A percentile compares a stretch with the other conserved stretches of the same genome.
phyloP scores from a whole-genome alignment of 2,888 invertebrate genomes.

The Aleiodes testaceus region DNA sequence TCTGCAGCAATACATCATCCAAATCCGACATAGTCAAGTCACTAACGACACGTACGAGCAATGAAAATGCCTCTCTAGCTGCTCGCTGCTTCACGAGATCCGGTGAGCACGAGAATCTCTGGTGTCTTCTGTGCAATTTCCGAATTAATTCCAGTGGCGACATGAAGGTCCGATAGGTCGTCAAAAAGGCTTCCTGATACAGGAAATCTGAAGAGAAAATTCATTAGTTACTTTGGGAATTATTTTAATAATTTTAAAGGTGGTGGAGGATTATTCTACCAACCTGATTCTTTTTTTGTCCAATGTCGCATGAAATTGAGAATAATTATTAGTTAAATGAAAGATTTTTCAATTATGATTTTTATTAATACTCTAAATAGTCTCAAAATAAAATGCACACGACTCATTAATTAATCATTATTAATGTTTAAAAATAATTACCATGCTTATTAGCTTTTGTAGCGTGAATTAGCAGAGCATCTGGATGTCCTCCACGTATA shows the following conservation, averaged over 20 bases:
- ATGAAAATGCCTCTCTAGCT: conserved; percentile 90
- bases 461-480: conserved; percentile 96
- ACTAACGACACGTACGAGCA: conserved; percentile 94
- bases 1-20: conserved; percentile 84
- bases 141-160: conserved; percentile 88
- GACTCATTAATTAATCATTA: neutral
- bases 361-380: neutral
- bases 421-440: conserved; percentile 58
- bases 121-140: conserved; percentile 87
- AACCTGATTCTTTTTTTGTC: conserved; percentile 75
- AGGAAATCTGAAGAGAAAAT: conserved; percentile 81
- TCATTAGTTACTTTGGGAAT: conserved; percentile 48
- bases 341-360: too few species aligned
- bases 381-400: neutral
- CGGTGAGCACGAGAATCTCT: conserved; percentile 82
- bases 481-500: conserved; percentile 93
- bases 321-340: conserved; percentile 35
- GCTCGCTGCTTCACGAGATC: conserved; percentile 82
- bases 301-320: conserved; percentile 60
- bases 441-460: conserved; percentile 93
- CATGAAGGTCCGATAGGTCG: conserved; percentile 97
- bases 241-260: conserved; percentile 11
- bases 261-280: conserved; percentile 48
- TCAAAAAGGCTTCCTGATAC: conserved; percentile 98
- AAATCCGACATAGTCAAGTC: conserved; percentile 94